A percentile compares a stretch with the other conserved stretches of the same genome.
Conservation (phyloP, 2,888 invertebrate genomes). For the Platycheirus albimanus region DNA sequence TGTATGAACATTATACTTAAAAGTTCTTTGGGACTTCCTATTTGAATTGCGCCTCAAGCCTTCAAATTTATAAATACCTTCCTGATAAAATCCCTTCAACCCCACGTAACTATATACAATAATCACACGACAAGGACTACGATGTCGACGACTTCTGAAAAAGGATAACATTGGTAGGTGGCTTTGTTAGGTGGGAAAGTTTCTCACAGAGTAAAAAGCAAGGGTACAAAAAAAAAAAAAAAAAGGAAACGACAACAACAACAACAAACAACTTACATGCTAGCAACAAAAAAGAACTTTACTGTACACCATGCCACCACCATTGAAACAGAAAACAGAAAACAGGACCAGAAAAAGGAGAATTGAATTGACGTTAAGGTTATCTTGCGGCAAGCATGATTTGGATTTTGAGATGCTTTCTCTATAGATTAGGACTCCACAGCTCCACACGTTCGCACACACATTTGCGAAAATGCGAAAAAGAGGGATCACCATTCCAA, state of each 20-base stretch:
- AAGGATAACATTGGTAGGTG: conserved; percentile 38
- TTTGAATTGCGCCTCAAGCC: background rate
- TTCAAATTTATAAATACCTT: background rate
- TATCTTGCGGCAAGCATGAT: conserved; percentile 72
- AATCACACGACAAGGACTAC: conserved; percentile 10
- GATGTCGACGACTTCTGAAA: conserved; percentile 26
- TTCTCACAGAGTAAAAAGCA: conserved; percentile 34
- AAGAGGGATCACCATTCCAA: conserved; percentile 36
- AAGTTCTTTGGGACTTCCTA: background rate
- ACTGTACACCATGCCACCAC: conserved; percentile 10
- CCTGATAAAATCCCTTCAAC: conserved; percentile 1
- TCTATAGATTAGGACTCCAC: conserved; percentile 60
- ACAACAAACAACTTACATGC: conserved; percentile 8
- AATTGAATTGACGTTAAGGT: conserved; percentile 72
- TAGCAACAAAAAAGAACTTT: conserved; percentile 5
- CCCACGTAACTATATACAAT: background rate
- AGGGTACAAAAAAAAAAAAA: too few species aligned
- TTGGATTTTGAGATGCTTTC: conserved; percentile 71
- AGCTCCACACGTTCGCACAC: conserved; percentile 52
- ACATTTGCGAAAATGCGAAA: conserved; percentile 31
- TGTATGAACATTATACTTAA: conserved; percentile 5
- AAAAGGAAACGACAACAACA: conserved; percentile 5
- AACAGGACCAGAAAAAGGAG: conserved; percentile 43
- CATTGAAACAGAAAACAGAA: conserved; percentile 31
- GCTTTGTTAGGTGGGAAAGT: conserved; percentile 42